A percentile compares a stretch with the other conserved stretches of the same genome.
Evolutionary conservation across 2,113 vertebrate genomes (phyloP).

Genomic region (Edolisoma coerulescens): DNA sequence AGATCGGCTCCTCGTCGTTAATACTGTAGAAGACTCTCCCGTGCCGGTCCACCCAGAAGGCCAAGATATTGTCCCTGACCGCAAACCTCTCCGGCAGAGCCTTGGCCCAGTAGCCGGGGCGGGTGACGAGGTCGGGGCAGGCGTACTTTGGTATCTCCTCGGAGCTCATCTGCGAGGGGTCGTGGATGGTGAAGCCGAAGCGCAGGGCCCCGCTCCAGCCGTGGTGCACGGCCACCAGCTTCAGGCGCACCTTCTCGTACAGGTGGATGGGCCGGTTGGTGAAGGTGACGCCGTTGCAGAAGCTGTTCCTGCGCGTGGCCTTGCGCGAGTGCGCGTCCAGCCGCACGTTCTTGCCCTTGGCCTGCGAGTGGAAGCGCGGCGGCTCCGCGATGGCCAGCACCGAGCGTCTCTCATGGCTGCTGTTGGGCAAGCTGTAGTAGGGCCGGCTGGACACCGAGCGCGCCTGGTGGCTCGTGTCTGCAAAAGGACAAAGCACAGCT

Average conservation of each 20-base stretch:
- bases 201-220: slow-evolving; percentile 97
- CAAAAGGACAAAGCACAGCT: not conserved
- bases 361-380: slow-evolving; percentile 90
- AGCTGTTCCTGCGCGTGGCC: slow-evolving; percentile 94
- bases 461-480: slow-evolving; percentile 85
- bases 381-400: slow-evolving; percentile 78
- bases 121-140: slow-evolving; percentile 93
- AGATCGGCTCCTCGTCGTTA: slow-evolving; percentile 91
- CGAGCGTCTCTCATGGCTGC: slow-evolving; percentile 82
- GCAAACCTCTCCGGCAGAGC: slow-evolving; percentile 94
- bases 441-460: slow-evolving; percentile 85
- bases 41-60: slow-evolving; percentile 96
- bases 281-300: slow-evolving; percentile 97
- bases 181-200: slow-evolving; percentile 94
- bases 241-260: slow-evolving; percentile 94
- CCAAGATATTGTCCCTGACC: slow-evolving; percentile 88
- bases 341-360: slow-evolving; percentile 95
- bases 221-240: slow-evolving; percentile 87
- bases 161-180: slow-evolving; percentile 87
- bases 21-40: slow-evolving; percentile 97
- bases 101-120: slow-evolving; percentile 97
- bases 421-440: slow-evolving; percentile 84
- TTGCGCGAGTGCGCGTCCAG: slow-evolving; percentile 90
- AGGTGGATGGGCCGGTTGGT: slow-evolving; percentile 92
- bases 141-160: slow-evolving; percentile 97